Percentiles rank a stretch among this genome's conserved stretches.
Evolutionary conservation across 2,888 invertebrate genomes (phyloP).

Genomic region (Busseola fusca): DNA sequence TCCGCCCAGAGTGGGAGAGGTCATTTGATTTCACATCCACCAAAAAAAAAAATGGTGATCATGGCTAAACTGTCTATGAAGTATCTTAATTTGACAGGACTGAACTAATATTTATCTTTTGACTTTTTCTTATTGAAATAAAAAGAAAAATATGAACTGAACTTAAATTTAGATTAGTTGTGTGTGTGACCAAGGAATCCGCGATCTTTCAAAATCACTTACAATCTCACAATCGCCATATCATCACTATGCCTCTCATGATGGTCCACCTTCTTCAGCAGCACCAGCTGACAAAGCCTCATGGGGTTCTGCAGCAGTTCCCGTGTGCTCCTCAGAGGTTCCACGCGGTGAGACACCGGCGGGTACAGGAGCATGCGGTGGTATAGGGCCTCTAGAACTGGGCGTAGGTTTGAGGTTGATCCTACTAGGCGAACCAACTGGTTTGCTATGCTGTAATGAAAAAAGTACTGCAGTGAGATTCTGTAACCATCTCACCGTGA

Average conservation of each 20-base stretch:
- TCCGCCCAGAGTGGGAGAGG: too few relatives aligned
- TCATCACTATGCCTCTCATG: constrained; percentile 80
- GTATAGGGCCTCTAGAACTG: constrained; percentile 97
- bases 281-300: constrained; percentile 92
- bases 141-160: too few relatives aligned
- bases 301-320: constrained; percentile 95
- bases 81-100: too few relatives aligned
- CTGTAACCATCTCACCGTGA: too few relatives aligned
- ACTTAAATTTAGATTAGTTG: too few relatives aligned
- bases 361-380: constrained; percentile 97
- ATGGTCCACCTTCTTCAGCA: constrained; percentile 90
- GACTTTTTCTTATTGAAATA: too few relatives aligned
- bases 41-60: too few relatives aligned
- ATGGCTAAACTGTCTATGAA: too few relatives aligned
- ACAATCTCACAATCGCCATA: constrained; percentile 62
- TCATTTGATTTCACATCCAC: too few relatives aligned
- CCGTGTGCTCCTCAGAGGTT: constrained; percentile 94
- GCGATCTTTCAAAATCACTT: constrained; percentile 26
- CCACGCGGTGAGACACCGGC: constrained; percentile 94
- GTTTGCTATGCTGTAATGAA: constrained; percentile 92
- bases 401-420: constrained; percentile 94
- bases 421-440: constrained; percentile 96
- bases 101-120: too few relatives aligned
- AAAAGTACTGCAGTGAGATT: too few relatives aligned
- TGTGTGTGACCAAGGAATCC: too few relatives aligned